A percentile compares a stretch with the other conserved stretches of the same genome.
phyloP scores from a whole-genome alignment of 2,888 invertebrate species.

The Scotopteryx bipunctaria region DNA sequence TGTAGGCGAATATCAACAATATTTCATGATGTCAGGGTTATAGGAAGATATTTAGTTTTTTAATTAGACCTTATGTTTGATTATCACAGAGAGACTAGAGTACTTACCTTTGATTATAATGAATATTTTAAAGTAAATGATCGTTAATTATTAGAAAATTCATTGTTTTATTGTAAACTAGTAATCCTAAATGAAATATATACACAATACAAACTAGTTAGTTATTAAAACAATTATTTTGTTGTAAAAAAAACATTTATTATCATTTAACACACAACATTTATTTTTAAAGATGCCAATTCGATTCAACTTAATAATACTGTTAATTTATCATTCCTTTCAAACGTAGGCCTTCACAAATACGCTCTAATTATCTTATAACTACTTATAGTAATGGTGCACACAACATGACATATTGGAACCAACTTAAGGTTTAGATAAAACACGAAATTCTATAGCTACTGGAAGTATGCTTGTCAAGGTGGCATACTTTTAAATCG shows the following conservation, averaged over 20 bases:
- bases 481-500: no score
- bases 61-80: conserved; percentile 73
- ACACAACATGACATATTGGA: no score
- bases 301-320: conserved; percentile 43
- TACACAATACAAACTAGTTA: no score
- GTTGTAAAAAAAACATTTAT: conserved; percentile 14
- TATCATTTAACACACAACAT: conserved; percentile 23
- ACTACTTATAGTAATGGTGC: conserved; percentile 8
- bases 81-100: conserved; percentile 65
- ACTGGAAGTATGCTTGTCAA: no score
- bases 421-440: no score
- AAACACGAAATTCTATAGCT: no score
- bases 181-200: neutral
- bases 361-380: conserved; percentile 18
- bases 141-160: conserved; percentile 81
- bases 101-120: conserved; percentile 66
- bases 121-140: conserved; percentile 83
- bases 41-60: conserved; percentile 72
- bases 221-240: no score
- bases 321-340: conserved; percentile 27
- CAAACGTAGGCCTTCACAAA: conserved; percentile 24
- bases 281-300: conserved; percentile 20
- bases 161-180: conserved; percentile 57
- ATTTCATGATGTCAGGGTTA: conserved; percentile 72
- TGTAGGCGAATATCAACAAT: conserved; percentile 75